Conservation (phyloP, 2,113 vertebrate species). For the Nymphicus hollandicus region DNA sequence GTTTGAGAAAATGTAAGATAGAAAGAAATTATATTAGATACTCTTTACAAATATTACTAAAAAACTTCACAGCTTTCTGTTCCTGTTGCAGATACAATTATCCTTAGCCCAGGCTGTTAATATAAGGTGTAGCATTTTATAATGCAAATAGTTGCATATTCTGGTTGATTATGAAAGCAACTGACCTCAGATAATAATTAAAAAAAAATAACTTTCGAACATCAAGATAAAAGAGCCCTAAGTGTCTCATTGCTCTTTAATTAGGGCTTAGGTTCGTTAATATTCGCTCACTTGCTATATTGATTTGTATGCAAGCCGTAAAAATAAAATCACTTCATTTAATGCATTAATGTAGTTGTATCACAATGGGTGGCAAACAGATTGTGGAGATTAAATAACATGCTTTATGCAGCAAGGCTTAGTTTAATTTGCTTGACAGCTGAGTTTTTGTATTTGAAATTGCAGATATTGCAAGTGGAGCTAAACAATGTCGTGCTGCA, state of each 20-base stretch:
- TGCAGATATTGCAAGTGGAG: background rate
- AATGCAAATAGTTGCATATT: background rate
- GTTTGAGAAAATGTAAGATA: background rate
- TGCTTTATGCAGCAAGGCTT: slow-evolving; percentile 19
- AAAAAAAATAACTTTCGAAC: background rate
- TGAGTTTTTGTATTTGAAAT: slow-evolving; percentile 16
- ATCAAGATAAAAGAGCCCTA: background rate
- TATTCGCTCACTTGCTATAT: background rate
- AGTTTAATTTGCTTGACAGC: slow-evolving; percentile 34
- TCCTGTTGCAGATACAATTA: background rate
- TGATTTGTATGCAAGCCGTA: slow-evolving; percentile 36
- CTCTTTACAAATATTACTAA: background rate
- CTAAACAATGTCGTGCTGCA: background rate
- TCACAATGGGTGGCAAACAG: slow-evolving; percentile 23
- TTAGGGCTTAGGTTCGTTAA: slow-evolving; percentile 8
- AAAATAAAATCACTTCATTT: slow-evolving; percentile 54
- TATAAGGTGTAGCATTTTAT: background rate
- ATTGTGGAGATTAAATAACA: slow-evolving; percentile 58
- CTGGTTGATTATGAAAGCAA: background rate
- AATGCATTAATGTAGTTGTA: slow-evolving; percentile 33
- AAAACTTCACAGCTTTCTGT: background rate
- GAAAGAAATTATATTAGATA: background rate
- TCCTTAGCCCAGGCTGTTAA: background rate
- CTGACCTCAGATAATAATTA: background rate
- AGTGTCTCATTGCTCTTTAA: slow-evolving; percentile 22